Conservation (phyloP, 2,797 vertebrate genomes). For the Benthosema pterotum region DNA sequence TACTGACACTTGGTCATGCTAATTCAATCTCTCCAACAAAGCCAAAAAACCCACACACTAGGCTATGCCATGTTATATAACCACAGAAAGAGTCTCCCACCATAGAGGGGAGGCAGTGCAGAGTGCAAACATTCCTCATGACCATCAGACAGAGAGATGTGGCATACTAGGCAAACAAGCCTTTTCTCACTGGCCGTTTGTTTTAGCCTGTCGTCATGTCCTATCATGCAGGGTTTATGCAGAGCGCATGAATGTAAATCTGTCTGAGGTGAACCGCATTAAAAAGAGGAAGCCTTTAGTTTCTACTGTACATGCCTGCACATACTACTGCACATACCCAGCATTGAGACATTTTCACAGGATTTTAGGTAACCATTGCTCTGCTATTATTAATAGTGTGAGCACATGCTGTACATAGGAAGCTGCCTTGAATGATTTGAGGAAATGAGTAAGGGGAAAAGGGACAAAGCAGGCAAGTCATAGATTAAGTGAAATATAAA, state of each 20-base stretch:
- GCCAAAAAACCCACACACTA: background rate
- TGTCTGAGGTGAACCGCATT: background rate
- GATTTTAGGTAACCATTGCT: slow-evolving; percentile 3
- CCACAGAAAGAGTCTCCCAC: slow-evolving; percentile 1
- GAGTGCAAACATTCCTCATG: slow-evolving; percentile 15
- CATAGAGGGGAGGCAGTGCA: background rate
- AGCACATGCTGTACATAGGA: background rate
- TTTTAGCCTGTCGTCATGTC: slow-evolving; percentile 13
- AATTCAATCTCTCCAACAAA: background rate
- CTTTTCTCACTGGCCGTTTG: background rate
- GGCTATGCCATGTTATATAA: slow-evolving; percentile 30
- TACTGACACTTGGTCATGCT: too few species aligned
- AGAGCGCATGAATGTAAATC: background rate
- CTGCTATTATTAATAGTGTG: background rate
- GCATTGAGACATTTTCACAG: slow-evolving; percentile 15
- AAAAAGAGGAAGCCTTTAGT: slow-evolving; percentile 1
- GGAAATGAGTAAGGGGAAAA: slow-evolving; percentile 2
- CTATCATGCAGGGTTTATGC: background rate
- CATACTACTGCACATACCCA: slow-evolving; percentile 7
- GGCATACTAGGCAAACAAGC: slow-evolving; percentile 27
- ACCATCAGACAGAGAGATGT: background rate
- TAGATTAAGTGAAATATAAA: too few species aligned
- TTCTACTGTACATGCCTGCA: background rate
- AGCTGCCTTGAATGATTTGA: background rate
- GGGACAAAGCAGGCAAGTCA: too few species aligned